phyloP scores from a whole-genome alignment of 2,113 vertebrate genomes.

The Ctenomys sociabilis region DNA sequence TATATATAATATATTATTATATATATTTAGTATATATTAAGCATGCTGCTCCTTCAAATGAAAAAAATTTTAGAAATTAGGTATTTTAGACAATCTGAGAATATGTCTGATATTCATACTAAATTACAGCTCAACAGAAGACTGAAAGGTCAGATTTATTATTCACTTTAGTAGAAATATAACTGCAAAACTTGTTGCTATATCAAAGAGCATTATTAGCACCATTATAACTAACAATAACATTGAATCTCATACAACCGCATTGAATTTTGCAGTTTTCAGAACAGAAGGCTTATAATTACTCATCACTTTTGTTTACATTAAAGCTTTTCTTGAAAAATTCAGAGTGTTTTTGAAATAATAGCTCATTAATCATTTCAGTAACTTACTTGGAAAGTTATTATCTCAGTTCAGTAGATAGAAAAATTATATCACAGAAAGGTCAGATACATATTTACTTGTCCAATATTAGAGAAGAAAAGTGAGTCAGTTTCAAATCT shows the following conservation, averaged over 20 bases:
- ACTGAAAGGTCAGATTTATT: conserved; percentile 72
- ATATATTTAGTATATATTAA: too few relatives aligned
- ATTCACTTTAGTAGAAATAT: conserved; percentile 64
- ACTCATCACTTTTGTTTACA: conserved; percentile 70
- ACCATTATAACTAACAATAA: conserved; percentile 68
- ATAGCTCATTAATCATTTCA: conserved; percentile 77
- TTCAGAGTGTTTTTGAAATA: conserved; percentile 53
- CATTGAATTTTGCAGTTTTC: conserved; percentile 65
- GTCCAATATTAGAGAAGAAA: conserved; percentile 61
- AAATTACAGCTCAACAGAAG: conserved; percentile 70
- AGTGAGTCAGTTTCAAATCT: conserved; percentile 55
- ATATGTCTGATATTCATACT: conserved; percentile 40
- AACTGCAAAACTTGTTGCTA: conserved; percentile 67
- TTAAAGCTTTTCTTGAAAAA: conserved; percentile 37
- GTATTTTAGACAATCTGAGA: background rate
- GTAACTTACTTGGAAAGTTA: conserved; percentile 71
- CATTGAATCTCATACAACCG: conserved; percentile 67
- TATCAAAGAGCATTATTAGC: conserved; percentile 53
- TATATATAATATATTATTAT: too few relatives aligned
- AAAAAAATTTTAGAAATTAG: conserved; percentile 52
- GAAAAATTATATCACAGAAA: conserved; percentile 74
- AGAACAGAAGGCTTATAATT: conserved; percentile 44
- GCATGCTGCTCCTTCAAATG: background rate
- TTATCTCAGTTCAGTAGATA: conserved; percentile 74
- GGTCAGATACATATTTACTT: conserved; percentile 74